Percentiles rank a stretch among this genome's conserved stretches.
phyloP scores from a whole-genome alignment of 2,888 invertebrate genomes.

The Orthosia gothica region DNA sequence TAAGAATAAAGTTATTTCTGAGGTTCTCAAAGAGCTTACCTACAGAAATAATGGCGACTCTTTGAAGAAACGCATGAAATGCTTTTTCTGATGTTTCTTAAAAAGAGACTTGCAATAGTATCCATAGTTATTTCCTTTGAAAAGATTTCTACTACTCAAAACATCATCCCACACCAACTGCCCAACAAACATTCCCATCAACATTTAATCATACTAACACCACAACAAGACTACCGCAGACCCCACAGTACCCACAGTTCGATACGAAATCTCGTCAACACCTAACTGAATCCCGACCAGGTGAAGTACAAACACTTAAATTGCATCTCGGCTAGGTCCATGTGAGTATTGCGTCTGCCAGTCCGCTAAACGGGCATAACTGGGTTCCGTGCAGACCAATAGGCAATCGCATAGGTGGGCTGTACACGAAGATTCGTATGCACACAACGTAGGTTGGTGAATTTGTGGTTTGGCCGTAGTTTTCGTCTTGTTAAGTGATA shows the following conservation, averaged over 20 bases:
- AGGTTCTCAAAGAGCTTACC: not conserved
- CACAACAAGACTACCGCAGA: not conserved
- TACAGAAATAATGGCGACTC: not conserved
- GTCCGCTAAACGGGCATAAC: slow-evolving; percentile 56
- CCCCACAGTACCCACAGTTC: not conserved
- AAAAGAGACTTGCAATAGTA: no score
- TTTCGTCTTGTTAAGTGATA: not conserved
- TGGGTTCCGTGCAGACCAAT: slow-evolving; percentile 48
- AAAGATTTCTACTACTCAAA: not conserved
- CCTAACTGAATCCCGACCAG: slow-evolving; percentile 11
- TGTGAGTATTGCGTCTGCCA: slow-evolving; percentile 24
- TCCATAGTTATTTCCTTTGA: no score
- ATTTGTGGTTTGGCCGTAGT: not conserved
- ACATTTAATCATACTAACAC: not conserved
- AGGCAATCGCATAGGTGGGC: slow-evolving; percentile 19
- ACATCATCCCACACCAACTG: not conserved
- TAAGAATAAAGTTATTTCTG: no score
- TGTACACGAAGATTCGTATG: not conserved
- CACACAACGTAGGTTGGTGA: slow-evolving; percentile 14
- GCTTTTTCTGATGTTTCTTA: no score
- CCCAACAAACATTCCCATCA: not conserved
- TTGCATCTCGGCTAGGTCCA: slow-evolving; percentile 33
- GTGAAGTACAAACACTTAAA: slow-evolving; percentile 33
- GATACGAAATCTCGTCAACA: slow-evolving; percentile 24
- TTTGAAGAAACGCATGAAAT: no score